Base-by-base conservation (phyloP, 2,888 invertebrate genomes). In the Lymantria dispar region DNA sequence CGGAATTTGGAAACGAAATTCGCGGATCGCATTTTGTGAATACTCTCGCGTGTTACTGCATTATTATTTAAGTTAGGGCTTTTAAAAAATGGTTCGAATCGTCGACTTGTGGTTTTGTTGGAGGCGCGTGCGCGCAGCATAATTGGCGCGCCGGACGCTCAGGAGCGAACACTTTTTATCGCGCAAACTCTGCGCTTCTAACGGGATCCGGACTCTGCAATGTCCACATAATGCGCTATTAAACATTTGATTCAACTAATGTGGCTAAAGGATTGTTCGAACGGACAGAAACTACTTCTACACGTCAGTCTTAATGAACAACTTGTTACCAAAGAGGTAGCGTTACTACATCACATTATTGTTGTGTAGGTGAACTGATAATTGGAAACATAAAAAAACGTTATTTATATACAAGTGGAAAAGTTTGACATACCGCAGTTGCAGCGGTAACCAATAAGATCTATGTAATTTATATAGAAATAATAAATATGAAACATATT, bases 21-120 rank as follows among this genome's bases (percentile, higher is more conserved):
- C 85, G 83, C 66, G 83, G 83, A 90, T 90, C 86, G 90, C 89
- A 90, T 90, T 88, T 88, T 81, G 85, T 80, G 83, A 85, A 91
- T 91, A 83, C 78, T 83, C 83, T 90, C 88, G 91, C 91, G 90
- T 91, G 91, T 91, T 90, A 87, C 85, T 87, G 90, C 90, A 90
- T 89, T 90, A 90, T 91, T 91, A 90, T 90, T 89, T 88, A 85
- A 84, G 82, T 72, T 81, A 76, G 77, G 74, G 64, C 80, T 85
- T 86, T 88, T 83, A 84, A 80, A 84, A 87, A 85, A 87, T 86
- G 83, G 82, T 76, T 81, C 66, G 79, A 78, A 83, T 85, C 80
- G 82, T 76, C 74, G 72, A 73, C 64, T 72, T 76, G 71, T 78
- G 66, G 70, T 83, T 88, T 87, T 87, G 88, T 87, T 85, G 83